Evolutionary conservation across 2,888 invertebrate genomes (phyloP), one percentile per base, ranked within the genome.

Genomic region (Drosophila flavopinicola): DNA sequence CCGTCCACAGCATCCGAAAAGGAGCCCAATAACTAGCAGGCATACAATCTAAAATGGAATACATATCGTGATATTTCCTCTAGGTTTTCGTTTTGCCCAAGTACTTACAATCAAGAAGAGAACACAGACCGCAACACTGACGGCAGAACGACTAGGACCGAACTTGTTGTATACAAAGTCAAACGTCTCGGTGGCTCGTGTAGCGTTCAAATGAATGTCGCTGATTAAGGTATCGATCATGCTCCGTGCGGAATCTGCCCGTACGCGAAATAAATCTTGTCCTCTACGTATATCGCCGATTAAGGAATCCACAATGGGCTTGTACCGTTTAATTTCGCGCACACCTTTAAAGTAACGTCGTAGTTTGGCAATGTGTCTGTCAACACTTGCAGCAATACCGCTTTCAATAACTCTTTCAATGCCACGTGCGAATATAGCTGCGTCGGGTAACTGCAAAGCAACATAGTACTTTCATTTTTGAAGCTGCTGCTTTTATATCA

Each of bases 1-100:
- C 11, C 61, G 47, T 0, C 74, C 84, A 33, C 70, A 84, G 37
- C 70, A 77, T 4, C 77, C 79, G 6, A n/a, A 69, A 1, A 76
- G 17, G 2, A 84, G 27, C 0, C 66, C 70, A 25, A 70, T 20
- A 6, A 58, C 10, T n/a, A 79, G 38, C 0, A 59, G 9, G 7
- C 63, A 9, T 0, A 79, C 10, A 23, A 79, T 63, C 79, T 79
- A 10, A 15, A 42, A 27, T 6, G 5, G 6, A 20, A 23, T 10
- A 33, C 1, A 9, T 23, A 9, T 25, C 11, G 5, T 0, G 24
- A 6, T 6, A 39, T 37, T 20, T 20, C 4, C 20, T 20, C 4
- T 20, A 20, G 4, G 2, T 20, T 2, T 20, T 20, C 2, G 2
- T 20, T 20, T 20, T 3, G 20, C 20, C 4, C 4, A 3, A 20